These are phyloP conservation scores for Megalopta genalis DNA, from an alignment of 1,140 invertebrate species.

Conservation along the genomic window DNA sequence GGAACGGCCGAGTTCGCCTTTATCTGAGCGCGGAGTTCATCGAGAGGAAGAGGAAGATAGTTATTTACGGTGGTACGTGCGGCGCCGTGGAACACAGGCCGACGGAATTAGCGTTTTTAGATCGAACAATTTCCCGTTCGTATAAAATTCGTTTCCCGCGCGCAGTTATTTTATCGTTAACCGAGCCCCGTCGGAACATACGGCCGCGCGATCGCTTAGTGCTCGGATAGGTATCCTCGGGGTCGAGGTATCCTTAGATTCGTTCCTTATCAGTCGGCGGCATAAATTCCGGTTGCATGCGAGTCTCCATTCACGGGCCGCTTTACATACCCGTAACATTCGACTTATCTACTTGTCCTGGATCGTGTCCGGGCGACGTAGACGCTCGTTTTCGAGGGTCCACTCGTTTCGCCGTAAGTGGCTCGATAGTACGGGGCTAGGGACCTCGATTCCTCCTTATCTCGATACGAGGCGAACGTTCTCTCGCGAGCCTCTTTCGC, in stretches of 20 bases:
- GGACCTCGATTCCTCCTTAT: constrained; percentile 63
- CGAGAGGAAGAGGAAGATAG: constrained; percentile 1
- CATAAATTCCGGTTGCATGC: constrained; percentile 46
- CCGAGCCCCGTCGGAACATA: neutral
- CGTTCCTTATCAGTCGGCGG: constrained; percentile 38
- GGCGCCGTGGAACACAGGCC: constrained; percentile 7
- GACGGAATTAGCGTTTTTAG: constrained; percentile 40
- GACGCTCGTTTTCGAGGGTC: constrained; percentile 49
- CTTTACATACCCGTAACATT: constrained; percentile 45
- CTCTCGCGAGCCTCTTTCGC: constrained; percentile 29
- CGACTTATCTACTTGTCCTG: constrained; percentile 45
- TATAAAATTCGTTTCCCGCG: constrained; percentile 37
- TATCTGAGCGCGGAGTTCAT: constrained; percentile 24
- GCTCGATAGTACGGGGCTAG: constrained; percentile 30
- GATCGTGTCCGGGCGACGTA: constrained; percentile 26
- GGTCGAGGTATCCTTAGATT: constrained; percentile 31
- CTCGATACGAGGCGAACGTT: constrained; percentile 54
- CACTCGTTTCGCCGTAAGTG: constrained; percentile 44
- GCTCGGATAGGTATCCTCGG: neutral
- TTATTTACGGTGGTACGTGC: constrained; percentile 14
- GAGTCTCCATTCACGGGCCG: constrained; percentile 35
- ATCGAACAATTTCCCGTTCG: constrained; percentile 44
- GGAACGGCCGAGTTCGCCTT: neutral
- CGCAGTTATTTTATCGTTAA: constrained; percentile 34
- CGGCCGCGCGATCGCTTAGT: neutral